These are phyloP conservation scores for Macrotrachela quadricornifera DNA, from an alignment of 1,140 invertebrate genomes.

Conservation along the genomic window DNA sequence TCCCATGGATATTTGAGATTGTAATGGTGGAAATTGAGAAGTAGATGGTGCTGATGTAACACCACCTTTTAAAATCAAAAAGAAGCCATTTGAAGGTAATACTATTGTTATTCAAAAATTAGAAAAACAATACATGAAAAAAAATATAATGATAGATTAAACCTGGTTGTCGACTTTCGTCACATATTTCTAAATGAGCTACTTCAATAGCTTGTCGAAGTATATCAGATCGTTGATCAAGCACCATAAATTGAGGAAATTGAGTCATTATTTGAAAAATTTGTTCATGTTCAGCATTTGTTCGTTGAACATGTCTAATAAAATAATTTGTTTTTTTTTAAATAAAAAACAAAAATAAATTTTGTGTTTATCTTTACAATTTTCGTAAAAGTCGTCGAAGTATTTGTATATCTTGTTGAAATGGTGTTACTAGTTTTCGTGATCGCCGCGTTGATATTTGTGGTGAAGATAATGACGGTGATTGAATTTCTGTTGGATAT, in stretches of 20 bases:
- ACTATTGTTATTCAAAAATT: not conserved
- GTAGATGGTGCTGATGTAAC: too few relatives aligned
- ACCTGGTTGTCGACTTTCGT: conserved; percentile 11
- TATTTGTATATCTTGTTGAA: too few relatives aligned
- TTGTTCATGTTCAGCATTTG: conserved; percentile 20
- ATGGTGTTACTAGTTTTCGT: too few relatives aligned
- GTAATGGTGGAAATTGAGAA: too few relatives aligned
- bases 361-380: too few relatives aligned
- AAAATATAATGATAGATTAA: not conserved
- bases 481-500: too few relatives aligned
- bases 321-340: not conserved
- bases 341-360: not conserved
- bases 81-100: not conserved
- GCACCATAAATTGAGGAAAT: conserved; percentile 17
- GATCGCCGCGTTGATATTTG: too few relatives aligned
- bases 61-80: too few relatives aligned
- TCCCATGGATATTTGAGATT: too few relatives aligned
- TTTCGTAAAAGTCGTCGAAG: too few relatives aligned
- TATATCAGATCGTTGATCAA: conserved; percentile 15
- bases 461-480: too few relatives aligned
- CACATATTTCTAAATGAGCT: conserved; percentile 19
- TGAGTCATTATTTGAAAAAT: conserved; percentile 19
- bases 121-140: not conserved
- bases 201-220: conserved; percentile 18
- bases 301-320: conserved; percentile 19